Evolutionary conservation across 2,113 vertebrate genomes (phyloP).

Genomic region (Seriola rivoliana): DNA sequence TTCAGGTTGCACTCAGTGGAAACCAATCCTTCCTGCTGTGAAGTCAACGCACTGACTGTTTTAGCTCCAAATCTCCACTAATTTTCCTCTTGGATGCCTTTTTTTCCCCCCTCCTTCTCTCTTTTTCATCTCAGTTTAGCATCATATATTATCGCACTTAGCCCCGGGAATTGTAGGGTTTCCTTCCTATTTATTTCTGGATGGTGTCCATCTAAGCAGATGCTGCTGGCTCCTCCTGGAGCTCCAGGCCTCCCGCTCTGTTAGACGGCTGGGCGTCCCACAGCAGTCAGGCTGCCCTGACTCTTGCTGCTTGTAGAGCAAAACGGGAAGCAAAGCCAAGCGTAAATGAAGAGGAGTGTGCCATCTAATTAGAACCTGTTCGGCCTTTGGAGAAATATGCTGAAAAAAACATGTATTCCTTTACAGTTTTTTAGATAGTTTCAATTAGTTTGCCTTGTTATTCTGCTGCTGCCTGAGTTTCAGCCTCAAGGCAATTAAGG

Average conservation of each 20-base stretch:
- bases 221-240: constrained; percentile 63
- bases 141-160: constrained; percentile 21
- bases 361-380: constrained; percentile 55
- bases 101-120: constrained; percentile 1
- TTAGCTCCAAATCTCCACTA: not conserved
- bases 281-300: constrained; percentile 42
- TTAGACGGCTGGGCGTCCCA: constrained; percentile 35
- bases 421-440: constrained; percentile 24
- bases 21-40: not conserved
- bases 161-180: constrained; percentile 50
- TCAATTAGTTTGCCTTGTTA: constrained; percentile 44
- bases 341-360: constrained; percentile 28
- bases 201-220: constrained; percentile 70
- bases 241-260: constrained; percentile 44
- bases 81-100: constrained; percentile 17
- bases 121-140: constrained; percentile 54
- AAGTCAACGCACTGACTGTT: not conserved
- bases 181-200: constrained; percentile 67
- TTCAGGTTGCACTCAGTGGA: constrained; percentile 4
- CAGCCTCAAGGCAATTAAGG: constrained; percentile 58
- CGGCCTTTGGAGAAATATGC: constrained; percentile 48
- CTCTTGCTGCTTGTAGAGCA: constrained; percentile 45
- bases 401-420: constrained; percentile 9
- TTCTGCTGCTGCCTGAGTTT: constrained; percentile 40
- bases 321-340: constrained; percentile 39